Evolutionary conservation across 2,113 vertebrate genomes (phyloP).

Genomic region (Hippolais icterina): DNA sequence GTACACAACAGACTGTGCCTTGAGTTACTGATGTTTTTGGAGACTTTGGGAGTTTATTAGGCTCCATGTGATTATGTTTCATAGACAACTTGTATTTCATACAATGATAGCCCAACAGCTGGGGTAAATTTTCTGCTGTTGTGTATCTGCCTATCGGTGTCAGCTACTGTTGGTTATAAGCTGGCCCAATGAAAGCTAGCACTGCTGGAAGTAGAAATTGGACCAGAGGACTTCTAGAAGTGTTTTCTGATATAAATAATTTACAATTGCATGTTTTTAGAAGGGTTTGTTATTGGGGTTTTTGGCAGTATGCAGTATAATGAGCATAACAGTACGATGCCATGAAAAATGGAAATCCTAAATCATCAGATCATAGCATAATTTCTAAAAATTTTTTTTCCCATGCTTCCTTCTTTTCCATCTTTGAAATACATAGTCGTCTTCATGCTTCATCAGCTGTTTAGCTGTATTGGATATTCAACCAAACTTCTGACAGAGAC

Average conservation of each 20-base stretch:
- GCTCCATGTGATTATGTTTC: not conserved
- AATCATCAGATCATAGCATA: not conserved
- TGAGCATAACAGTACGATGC: not conserved
- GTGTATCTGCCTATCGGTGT: accelerated
- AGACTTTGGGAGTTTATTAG: not conserved
- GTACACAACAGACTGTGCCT: not conserved
- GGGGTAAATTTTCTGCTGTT: not conserved
- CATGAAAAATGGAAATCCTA: constrained; percentile 46
- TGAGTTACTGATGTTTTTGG: not conserved
- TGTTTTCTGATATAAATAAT: not conserved
- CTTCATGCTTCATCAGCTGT: not conserved
- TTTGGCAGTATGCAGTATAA: constrained; percentile 5
- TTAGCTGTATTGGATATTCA: not conserved
- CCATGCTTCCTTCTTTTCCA: not conserved
- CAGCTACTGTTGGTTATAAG: not conserved
- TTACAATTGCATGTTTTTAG: not conserved
- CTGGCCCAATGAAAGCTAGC: not conserved
- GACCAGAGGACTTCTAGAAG: not conserved
- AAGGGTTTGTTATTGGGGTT: not conserved
- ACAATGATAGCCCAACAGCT: not conserved
- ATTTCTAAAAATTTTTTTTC: not conserved
- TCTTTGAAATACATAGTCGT: not conserved
- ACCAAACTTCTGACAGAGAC: not conserved
- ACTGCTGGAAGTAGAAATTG: not conserved
- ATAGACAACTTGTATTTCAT: not conserved